A percentile compares a stretch with the other conserved stretches of the same genome.
These are phyloP conservation scores for Ammospiza caudacuta DNA, from an alignment of 2,113 vertebrate genomes.

Conservation along the genomic window DNA sequence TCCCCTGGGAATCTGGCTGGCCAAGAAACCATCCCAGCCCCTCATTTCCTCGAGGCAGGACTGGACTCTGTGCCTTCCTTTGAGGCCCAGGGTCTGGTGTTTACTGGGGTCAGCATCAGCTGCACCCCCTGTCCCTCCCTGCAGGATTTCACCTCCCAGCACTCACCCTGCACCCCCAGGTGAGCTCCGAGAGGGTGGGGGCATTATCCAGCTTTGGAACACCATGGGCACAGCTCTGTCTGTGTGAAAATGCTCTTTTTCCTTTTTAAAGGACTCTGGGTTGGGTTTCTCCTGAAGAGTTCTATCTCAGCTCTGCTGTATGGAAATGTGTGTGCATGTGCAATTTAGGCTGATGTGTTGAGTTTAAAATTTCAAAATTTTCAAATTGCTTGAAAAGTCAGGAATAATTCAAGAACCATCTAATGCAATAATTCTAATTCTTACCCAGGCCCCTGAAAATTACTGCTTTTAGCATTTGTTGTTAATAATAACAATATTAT, in stretches of 20 bases:
- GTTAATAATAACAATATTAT: background rate
- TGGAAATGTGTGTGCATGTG: background rate
- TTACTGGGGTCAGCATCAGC: background rate
- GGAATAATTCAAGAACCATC: background rate
- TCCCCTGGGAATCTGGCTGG: background rate
- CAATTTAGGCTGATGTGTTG: background rate
- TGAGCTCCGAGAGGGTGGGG: background rate
- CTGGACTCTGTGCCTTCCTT: background rate
- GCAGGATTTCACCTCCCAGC: background rate
- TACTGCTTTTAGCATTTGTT: background rate
- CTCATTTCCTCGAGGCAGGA: background rate
- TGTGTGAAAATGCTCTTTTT: rapidly evolving
- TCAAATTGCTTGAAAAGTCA: background rate
- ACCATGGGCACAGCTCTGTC: rapidly evolving
- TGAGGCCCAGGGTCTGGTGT: background rate
- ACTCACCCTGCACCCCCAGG: background rate
- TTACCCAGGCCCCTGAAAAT: background rate
- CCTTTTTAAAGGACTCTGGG: background rate
- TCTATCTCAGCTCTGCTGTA: background rate
- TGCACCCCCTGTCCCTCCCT: background rate
- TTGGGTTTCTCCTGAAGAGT: background rate
- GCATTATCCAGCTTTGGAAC: background rate
- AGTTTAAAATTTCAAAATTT: too few species aligned
- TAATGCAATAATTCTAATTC: background rate
- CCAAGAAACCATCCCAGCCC: background rate